These are phyloP conservation scores for Guaruba guarouba DNA, from an alignment of 2,113 vertebrate species.

Conservation along the genomic window DNA sequence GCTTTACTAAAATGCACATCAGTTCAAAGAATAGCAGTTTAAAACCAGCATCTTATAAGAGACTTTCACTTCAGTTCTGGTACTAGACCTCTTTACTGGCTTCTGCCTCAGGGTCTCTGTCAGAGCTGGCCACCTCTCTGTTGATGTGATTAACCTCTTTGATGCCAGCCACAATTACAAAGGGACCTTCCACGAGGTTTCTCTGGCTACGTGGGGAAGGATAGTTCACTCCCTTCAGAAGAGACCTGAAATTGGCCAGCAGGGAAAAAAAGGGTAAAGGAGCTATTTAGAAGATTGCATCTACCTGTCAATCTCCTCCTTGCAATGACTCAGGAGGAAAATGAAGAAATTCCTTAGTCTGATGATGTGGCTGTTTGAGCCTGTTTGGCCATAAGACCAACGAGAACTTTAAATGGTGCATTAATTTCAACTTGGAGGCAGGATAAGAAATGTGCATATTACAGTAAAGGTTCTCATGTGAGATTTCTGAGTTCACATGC, in stretches of 20 bases:
- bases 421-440: neutral
- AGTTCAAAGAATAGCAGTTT: slow-evolving; percentile 23
- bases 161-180: neutral
- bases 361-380: neutral
- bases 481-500: neutral
- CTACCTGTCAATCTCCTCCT: neutral
- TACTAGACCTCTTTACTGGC: neutral
- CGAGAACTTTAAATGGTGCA: neutral
- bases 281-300: neutral
- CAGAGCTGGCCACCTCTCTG: neutral
- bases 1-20: neutral
- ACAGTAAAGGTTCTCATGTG: neutral
- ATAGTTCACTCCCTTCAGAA: neutral
- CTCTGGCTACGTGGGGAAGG: neutral
- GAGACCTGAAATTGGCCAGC: neutral
- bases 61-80: slow-evolving; percentile 15
- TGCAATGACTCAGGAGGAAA: neutral
- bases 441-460: neutral
- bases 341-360: neutral
- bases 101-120: neutral
- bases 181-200: neutral
- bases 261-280: neutral
- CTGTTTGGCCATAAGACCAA: neutral
- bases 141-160: neutral
- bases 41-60: slow-evolving; percentile 37